These are phyloP conservation scores for Philopotamus ludificatus DNA, from an alignment of 1,140 invertebrate species.

Conservation along the genomic window DNA sequence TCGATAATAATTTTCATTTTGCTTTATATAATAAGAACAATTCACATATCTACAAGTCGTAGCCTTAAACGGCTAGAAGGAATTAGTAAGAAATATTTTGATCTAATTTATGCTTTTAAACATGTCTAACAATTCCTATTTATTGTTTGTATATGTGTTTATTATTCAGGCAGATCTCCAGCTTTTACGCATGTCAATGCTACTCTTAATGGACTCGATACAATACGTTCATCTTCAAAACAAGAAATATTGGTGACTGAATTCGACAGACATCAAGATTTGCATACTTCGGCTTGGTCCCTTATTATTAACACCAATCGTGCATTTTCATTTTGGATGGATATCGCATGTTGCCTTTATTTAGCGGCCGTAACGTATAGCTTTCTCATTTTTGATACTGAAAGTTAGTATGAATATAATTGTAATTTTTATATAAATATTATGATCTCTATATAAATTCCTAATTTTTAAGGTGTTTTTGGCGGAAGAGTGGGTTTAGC, in stretches of 20 bases:
- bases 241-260: conserved; percentile 62
- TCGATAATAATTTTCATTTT: conserved; percentile 65
- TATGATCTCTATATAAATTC: too few species aligned
- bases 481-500: conserved; percentile 76
- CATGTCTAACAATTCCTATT: neutral
- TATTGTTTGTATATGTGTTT: neutral
- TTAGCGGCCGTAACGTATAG: conserved; percentile 59
- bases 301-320: conserved; percentile 66
- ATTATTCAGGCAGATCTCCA: conserved; percentile 66
- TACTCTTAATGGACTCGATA: conserved; percentile 74
- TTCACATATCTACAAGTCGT: conserved; percentile 78
- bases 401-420: conserved; percentile 45
- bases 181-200: conserved; percentile 81
- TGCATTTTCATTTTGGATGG: conserved; percentile 60
- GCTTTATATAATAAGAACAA: conserved; percentile 66
- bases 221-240: conserved; percentile 72
- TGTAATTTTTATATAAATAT: neutral
- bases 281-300: conserved; percentile 68
- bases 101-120: neutral
- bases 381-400: conserved; percentile 52
- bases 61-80: conserved; percentile 70
- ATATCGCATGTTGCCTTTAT: conserved; percentile 70
- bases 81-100: conserved; percentile 12
- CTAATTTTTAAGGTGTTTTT: conserved; percentile 50
- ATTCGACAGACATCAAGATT: conserved; percentile 67